Evolutionary conservation across 2,888 invertebrate species (phyloP).

Genomic region (Dasysyrphus tricinctus): DNA sequence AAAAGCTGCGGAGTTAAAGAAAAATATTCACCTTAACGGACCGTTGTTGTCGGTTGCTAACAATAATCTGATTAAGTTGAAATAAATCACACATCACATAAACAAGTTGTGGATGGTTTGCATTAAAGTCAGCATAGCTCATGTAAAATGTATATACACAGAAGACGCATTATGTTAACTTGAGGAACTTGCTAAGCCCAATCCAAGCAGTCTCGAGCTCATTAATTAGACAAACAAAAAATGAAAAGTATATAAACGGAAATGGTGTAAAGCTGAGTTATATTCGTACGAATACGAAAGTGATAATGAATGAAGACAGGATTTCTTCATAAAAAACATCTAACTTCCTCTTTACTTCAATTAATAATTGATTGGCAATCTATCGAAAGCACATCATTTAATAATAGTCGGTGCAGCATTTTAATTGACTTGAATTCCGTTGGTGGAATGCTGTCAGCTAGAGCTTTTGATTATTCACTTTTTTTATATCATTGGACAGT

Average conservation of each 20-base stretch:
- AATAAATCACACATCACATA: slow-evolving; percentile 45
- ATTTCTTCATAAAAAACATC: neutral
- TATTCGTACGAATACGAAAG: neutral
- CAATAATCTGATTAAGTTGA: slow-evolving; percentile 52
- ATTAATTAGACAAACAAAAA: slow-evolving; percentile 33
- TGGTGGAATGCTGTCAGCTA: too few relatives aligned
- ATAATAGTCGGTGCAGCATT: neutral
- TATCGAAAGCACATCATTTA: neutral
- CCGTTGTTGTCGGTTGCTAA: slow-evolving; percentile 10
- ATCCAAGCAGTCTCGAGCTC: neutral
- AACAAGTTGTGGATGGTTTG: slow-evolving; percentile 1
- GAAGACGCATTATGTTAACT: slow-evolving; percentile 17
- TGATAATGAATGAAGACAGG: neutral
- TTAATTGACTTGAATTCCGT: neutral
- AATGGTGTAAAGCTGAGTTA: neutral
- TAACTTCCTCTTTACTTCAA: neutral
- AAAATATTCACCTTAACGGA: slow-evolving; percentile 17
- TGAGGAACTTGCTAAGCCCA: neutral
- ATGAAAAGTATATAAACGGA: slow-evolving; percentile 2
- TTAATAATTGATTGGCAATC: neutral
- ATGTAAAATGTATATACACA: slow-evolving; percentile 19
- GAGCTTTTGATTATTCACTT: too few relatives aligned
- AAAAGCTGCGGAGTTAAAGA: neutral
- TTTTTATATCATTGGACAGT: too few relatives aligned
- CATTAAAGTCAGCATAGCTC: slow-evolving; percentile 25